A percentile compares a stretch with the other conserved stretches of the same genome.
Conservation (phyloP, 2,797 vertebrate species). For the Megaceryle alcyon region DNA sequence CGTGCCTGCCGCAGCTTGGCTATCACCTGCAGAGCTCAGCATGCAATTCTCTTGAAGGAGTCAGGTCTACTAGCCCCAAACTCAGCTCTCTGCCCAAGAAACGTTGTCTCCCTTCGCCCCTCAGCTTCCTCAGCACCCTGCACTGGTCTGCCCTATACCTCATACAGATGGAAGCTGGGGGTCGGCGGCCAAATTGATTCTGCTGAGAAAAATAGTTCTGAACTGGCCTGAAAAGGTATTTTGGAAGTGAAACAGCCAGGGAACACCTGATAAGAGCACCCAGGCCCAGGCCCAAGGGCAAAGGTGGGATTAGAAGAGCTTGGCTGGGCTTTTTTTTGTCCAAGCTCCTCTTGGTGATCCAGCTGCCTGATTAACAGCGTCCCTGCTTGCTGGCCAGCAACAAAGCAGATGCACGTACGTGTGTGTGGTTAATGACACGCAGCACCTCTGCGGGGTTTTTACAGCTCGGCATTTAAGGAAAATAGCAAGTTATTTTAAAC, state of each 20-base stretch:
- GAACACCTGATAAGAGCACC: not conserved
- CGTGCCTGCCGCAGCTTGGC: not conserved
- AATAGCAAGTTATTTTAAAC: not conserved
- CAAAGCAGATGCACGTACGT: not conserved
- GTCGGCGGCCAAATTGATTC: not conserved
- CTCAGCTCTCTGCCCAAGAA: not conserved
- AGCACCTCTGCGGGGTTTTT: not conserved
- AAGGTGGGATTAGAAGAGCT: not conserved
- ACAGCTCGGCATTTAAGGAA: not conserved
- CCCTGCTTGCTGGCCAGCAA: not conserved
- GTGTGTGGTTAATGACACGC: not conserved
- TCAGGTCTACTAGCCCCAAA: not conserved
- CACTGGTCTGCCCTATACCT: not conserved
- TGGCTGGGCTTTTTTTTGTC: not conserved
- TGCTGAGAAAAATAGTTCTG: not conserved
- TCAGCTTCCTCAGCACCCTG: not conserved
- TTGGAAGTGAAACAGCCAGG: rapidly evolving
- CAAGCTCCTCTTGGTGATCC: not conserved
- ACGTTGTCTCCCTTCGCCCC: not conserved
- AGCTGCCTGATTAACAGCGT: not conserved
- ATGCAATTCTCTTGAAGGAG: not conserved
- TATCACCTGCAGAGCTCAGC: not conserved
- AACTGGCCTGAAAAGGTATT: slow-evolving; percentile 7
- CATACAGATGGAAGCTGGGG: not conserved
- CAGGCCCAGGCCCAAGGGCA: not conserved